Evolutionary conservation across 2,888 invertebrate species (phyloP).

Genomic region (Sepiola atlantica): DNA sequence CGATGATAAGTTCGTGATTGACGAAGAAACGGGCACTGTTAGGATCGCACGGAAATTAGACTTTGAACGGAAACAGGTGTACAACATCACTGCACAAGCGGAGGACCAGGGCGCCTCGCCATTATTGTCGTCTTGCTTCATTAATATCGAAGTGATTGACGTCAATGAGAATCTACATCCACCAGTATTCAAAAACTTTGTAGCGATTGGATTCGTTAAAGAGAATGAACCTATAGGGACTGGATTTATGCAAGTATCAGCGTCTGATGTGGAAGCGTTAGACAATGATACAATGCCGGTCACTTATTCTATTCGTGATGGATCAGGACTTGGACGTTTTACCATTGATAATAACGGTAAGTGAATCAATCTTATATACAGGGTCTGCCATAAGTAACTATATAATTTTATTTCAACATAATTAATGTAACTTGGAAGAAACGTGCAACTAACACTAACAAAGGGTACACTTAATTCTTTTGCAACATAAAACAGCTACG

Average conservation of each 20-base stretch:
- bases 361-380: slow-evolving; percentile 57
- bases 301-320: slow-evolving; percentile 89
- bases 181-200: slow-evolving; percentile 88
- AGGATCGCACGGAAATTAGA: slow-evolving; percentile 86
- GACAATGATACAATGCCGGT: slow-evolving; percentile 85
- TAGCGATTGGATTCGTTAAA: slow-evolving; percentile 82
- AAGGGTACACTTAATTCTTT: too few relatives aligned
- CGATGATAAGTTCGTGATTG: slow-evolving; percentile 84
- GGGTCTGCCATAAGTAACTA: too few relatives aligned
- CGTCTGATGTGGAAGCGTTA: slow-evolving; percentile 83
- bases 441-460: too few relatives aligned
- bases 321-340: slow-evolving; percentile 93
- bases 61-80: slow-evolving; percentile 91
- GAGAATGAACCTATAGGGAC: slow-evolving; percentile 89
- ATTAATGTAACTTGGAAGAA: too few relatives aligned
- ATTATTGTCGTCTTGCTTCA: slow-evolving; percentile 85
- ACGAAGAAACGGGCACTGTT: slow-evolving; percentile 88
- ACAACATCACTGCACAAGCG: slow-evolving; percentile 89
- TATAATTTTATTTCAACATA: too few relatives aligned
- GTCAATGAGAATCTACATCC: slow-evolving; percentile 93
- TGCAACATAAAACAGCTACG: too few relatives aligned
- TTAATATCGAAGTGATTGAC: slow-evolving; percentile 87
- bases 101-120: slow-evolving; percentile 86
- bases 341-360: slow-evolving; percentile 91
- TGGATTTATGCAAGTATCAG: slow-evolving; percentile 84